These are phyloP conservation scores for Pherbina coryleti DNA, from an alignment of 2,888 invertebrate genomes.

Conservation along the genomic window DNA sequence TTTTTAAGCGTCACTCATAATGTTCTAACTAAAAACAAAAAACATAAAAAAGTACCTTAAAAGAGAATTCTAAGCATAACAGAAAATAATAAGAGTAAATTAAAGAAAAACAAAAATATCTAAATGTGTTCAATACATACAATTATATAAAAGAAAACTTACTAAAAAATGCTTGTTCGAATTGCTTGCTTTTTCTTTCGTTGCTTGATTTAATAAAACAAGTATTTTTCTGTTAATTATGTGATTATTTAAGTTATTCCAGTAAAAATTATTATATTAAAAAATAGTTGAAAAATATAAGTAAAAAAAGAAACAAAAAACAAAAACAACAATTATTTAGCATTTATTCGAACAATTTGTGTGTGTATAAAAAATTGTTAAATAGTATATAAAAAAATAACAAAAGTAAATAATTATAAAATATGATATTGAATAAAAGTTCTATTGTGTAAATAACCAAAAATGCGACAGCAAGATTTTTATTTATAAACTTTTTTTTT, in stretches of 20 bases:
- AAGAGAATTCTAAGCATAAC: too few species aligned
- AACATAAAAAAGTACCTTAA: too few species aligned
- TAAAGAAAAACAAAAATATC: not conserved
- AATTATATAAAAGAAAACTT: not conserved
- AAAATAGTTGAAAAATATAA: not conserved
- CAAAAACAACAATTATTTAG: not conserved
- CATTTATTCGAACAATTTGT: not conserved
- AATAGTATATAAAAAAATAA: constrained; percentile 4
- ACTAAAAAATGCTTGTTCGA: not conserved
- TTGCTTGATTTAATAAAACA: not conserved
- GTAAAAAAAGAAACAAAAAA: not conserved
- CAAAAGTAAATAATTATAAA: not conserved
- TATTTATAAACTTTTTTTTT: too few species aligned
- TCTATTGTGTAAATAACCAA: too few species aligned
- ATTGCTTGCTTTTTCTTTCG: not conserved
- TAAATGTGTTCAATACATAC: not conserved
- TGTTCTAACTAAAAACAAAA: too few species aligned
- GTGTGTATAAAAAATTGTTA: constrained; percentile 16
- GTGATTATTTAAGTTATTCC: not conserved
- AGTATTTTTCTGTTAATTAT: not conserved
- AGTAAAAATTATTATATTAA: not conserved
- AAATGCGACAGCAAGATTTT: too few species aligned
- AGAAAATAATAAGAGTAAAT: too few species aligned
- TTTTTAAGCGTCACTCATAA: too few species aligned
- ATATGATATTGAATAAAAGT: too few species aligned